Evolutionary conservation across 2,888 invertebrate species (phyloP), one percentile per base, ranked within the genome.

Genomic region (Fissipunctia ypsillon): DNA sequence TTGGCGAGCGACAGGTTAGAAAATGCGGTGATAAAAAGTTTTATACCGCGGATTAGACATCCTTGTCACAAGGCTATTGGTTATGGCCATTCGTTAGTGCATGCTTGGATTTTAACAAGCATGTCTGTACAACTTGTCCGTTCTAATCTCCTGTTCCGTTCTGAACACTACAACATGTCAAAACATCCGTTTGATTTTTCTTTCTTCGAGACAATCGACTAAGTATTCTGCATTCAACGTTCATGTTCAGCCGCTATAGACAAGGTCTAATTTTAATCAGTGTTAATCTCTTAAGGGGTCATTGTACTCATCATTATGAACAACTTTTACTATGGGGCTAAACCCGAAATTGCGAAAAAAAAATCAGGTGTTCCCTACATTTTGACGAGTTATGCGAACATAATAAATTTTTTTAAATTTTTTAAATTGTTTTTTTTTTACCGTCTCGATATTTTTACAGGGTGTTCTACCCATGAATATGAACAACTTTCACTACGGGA

Each of bases 81-180:
- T 66, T 79, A 75, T 76, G 76, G 72, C 52, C 77, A 83, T 83
- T 81, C 79, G 76, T 78, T 73, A 73, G 50, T 66, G 68, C 64
- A 73, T 78, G 61, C 69, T 75, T 83, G 56, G 22, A 28, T 73
- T 77, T 60, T 68, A 84, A 84, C 68, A 61, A 84, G 65, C 72
- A 45, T 52, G 64, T 16, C 82, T 65, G 12, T 67, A 64, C 50
- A 73, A 73, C 64, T 70, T 76, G 83, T 83, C 61, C 38, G 19
- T 57, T 73, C 57, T 69, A 80, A 82, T 83, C 83, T 83, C 83
- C 80, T 80, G 69, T 83, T 83, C 80, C 72, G 76, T 68, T 76
- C 48, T 38, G 10, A 79, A 78, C 59, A 52, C 38, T 41, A 79
- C 76, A 83, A 70, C 43, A 54, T 76, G 81, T 72, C 76, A 65